Base-by-base conservation (phyloP, 2,888 invertebrate species). In the Norana najaformis region DNA sequence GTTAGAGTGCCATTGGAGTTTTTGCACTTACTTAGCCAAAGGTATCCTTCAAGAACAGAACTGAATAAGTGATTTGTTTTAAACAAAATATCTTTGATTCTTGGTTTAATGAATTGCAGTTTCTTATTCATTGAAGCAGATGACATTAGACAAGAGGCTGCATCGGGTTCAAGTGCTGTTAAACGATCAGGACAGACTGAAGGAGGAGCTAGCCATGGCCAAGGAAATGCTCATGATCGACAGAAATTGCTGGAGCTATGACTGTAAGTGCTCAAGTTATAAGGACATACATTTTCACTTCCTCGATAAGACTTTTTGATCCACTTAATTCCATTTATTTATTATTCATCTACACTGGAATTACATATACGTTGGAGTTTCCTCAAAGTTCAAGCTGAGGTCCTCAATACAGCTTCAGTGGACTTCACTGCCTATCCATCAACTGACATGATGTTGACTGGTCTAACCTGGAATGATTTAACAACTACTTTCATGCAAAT, bases 191-290 rank as follows among this genome's bases (percentile, higher is more conserved):
- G 95, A 95, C 92, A 95, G 94, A 93, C 95, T 96, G 93, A 96
- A 95, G 92, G 94, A 94, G 91, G 96, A 96, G 92, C 93, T 96
- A 53, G 94, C 95, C 53, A 94, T 95, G 47, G 95, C 96, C 90
- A 96, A 96, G 92, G 94, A 94, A 90, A 95, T 95, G 89, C 95
- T 96, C 85, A 95, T 95, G 94, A 95, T 96, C 92, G 95, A 96
- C 89, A 94, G 95, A 83, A 93, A 94, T 90, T 95, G 95, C 91
- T 96, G 96, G 96, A 96, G 95, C 92, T 96, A 95, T 93, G 96
- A 96, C 92, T 95, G 96, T 96, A 94, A 96, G 95, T 95, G 93
- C 16, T 85, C 20, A 37, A 35, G 13, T 83, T 35, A n/a, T n/a
- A 47, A 47, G 20, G 23, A 47, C 20, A 2, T 47, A 23, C 47